Evolutionary conservation across 37 sponge, comb jelly and placozoan genomes (phyloP).

Genomic region (Hormiphora californensis): DNA sequence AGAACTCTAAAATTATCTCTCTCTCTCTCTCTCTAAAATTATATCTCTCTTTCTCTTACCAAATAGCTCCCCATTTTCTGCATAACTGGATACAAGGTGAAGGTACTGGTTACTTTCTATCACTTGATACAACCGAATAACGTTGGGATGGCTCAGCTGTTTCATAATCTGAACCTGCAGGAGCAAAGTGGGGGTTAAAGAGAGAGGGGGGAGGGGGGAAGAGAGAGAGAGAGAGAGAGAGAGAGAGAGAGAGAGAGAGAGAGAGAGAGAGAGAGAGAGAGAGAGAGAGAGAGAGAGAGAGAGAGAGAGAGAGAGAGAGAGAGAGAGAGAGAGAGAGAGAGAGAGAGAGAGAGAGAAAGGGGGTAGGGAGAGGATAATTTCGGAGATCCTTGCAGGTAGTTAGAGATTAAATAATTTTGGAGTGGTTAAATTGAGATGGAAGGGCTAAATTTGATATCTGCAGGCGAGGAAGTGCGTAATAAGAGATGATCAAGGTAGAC

Average conservation of each 20-base stretch:
- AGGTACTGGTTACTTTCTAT: conserved; percentile 19
- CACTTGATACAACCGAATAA: conserved; percentile 90
- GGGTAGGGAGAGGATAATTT: neutral
- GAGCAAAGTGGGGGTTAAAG: no score
- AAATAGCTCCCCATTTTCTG: conserved; percentile 18
- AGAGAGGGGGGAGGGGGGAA: no score
- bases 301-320: conserved; percentile 51
- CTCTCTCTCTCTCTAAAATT: no score
- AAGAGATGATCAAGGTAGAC: no score
- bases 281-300: neutral
- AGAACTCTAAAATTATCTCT: no score
- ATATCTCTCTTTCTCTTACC: no score
- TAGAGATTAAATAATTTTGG: neutral
- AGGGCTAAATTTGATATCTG: no score
- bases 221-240: neutral
- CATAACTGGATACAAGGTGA: conserved; percentile 22
- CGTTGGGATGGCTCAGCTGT: conserved; percentile 80
- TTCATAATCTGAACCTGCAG: conserved; percentile 93
- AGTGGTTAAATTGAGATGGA: no score
- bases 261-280: neutral
- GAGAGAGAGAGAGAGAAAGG: conserved; percentile 26
- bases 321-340: conserved; percentile 2
- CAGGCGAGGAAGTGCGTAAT: no score
- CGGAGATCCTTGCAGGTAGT: neutral
- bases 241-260: neutral